phyloP scores from a whole-genome alignment of 2,797 vertebrate species.

The Okamejei kenojei region DNA sequence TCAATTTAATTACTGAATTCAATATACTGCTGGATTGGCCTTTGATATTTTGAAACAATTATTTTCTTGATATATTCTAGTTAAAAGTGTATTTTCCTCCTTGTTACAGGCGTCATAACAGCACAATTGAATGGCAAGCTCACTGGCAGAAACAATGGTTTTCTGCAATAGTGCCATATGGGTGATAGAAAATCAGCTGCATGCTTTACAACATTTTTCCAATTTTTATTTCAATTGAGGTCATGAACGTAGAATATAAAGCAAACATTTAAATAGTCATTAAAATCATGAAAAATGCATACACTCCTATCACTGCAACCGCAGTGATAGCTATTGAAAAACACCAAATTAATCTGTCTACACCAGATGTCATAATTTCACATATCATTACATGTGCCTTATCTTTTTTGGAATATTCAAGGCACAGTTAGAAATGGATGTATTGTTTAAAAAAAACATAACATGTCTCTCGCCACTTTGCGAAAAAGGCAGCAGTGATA shows the following conservation, averaged over 20 bases:
- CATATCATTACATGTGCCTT: neutral
- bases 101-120: neutral
- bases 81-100: neutral
- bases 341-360: neutral
- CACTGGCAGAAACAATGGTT: neutral
- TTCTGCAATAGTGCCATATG: neutral
- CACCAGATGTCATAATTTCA: neutral
- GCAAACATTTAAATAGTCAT: neutral
- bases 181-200: neutral
- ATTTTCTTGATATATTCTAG: neutral
- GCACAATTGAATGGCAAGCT: neutral
- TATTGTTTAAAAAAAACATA: neutral
- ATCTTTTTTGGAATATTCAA: neutral
- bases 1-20: neutral
- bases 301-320: neutral
- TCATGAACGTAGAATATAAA: neutral
- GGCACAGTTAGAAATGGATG: neutral
- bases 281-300: neutral
- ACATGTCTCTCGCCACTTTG: neutral
- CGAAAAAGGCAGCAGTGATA: neutral
- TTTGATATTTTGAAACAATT: neutral
- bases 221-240: neutral
- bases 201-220: neutral
- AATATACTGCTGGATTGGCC: neutral
- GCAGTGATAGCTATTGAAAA: neutral